Evolutionary conservation across 2,888 invertebrate species (phyloP).

Genomic region (Drosophila ezoana): DNA sequence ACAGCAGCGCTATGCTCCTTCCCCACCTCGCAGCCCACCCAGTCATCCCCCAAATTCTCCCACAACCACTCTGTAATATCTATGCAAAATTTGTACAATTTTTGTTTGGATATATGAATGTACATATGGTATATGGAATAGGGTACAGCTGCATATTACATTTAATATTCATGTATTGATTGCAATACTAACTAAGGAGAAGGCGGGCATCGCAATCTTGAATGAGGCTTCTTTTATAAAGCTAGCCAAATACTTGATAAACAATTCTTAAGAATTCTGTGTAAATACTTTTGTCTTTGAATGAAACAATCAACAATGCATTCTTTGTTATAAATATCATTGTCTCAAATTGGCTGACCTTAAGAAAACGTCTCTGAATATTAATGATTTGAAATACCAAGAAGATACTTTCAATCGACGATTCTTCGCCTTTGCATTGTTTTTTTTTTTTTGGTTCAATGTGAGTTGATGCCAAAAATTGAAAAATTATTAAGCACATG

Average conservation of each 20-base stretch:
- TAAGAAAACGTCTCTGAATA: no score
- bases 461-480: not conserved
- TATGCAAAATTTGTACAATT: slow-evolving; percentile 66
- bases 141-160: slow-evolving; percentile 29
- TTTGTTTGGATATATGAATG: slow-evolving; percentile 25
- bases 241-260: not conserved
- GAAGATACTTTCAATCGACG: not conserved
- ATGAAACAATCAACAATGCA: no score
- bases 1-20: slow-evolving; percentile 37
- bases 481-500: not conserved
- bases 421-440: not conserved
- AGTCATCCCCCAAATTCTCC: not conserved
- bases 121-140: slow-evolving; percentile 9
- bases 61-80: slow-evolving; percentile 35
- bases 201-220: no score
- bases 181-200: slow-evolving; percentile 6
- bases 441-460: no score
- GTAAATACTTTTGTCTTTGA: no score
- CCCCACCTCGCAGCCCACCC: no score
- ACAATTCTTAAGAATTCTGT: no score
- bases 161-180: slow-evolving; percentile 31
- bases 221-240: not conserved
- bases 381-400: no score
- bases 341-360: no score
- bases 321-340: no score